A percentile compares a stretch with the other conserved stretches of the same genome.
These are phyloP conservation scores for Oxygymnocypris stewartii DNA, from an alignment of 2,113 vertebrate genomes.

Conservation along the genomic window DNA sequence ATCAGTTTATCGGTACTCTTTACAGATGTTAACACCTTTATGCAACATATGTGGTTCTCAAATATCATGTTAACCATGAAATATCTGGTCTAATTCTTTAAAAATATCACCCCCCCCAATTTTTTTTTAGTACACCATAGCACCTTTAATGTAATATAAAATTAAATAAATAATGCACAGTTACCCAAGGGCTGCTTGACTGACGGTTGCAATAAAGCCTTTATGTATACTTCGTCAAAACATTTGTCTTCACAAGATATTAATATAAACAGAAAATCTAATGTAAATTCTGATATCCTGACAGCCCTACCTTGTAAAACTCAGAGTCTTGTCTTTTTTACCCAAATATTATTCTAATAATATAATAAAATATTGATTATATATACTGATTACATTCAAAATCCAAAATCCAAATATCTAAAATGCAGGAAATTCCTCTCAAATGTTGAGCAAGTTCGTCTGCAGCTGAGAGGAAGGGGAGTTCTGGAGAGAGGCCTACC, in stretches of 20 bases:
- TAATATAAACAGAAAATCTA: not conserved
- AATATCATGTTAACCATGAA: not conserved
- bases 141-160: not conserved
- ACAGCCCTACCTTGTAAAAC: not conserved
- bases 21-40: not conserved
- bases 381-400: slow-evolving; percentile 1
- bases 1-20: not conserved
- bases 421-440: not conserved
- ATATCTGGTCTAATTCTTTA: not conserved
- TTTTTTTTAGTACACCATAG: not conserved
- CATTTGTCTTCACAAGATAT: not conserved
- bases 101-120: not conserved
- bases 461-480: slow-evolving; percentile 1
- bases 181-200: not conserved
- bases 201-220: not conserved
- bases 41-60: not conserved
- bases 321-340: not conserved
- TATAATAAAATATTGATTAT: slow-evolving; percentile 1
- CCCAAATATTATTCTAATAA: not conserved
- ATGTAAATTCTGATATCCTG: not conserved
- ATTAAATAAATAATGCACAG: not conserved
- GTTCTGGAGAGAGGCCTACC: not conserved
- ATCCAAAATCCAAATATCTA: not conserved
- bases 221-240: not conserved
- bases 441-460: slow-evolving; percentile 4